Conservation (phyloP, 2,797 vertebrate genomes). For the Myotis vivesi region DNA sequence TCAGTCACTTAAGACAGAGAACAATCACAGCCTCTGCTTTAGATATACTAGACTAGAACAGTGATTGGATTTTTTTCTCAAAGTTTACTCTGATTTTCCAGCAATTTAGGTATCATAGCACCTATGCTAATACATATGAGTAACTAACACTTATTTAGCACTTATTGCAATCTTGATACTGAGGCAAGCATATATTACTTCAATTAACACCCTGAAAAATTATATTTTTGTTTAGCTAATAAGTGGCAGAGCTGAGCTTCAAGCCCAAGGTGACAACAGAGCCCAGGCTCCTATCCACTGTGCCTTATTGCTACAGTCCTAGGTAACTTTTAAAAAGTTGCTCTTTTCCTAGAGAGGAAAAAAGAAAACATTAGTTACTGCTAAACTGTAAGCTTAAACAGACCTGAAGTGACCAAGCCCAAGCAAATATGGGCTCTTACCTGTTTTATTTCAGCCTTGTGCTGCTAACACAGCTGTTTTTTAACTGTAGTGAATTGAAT, state of each 20-base stretch:
- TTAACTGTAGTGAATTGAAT: not conserved
- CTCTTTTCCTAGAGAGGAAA: not conserved
- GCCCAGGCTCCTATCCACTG: not conserved
- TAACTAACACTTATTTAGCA: not conserved
- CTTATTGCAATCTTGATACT: not conserved
- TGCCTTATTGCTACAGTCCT: not conserved
- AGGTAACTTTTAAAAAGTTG: not conserved
- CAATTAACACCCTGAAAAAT: conserved; percentile 29
- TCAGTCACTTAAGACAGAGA: not conserved
- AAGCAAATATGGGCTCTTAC: not conserved
- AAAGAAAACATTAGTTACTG: not conserved
- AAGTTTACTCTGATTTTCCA: conserved; percentile 14
- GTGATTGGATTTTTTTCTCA: not conserved
- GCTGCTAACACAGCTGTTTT: not conserved
- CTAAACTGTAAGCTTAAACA: conserved; percentile 15
- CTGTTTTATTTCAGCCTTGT: not conserved
- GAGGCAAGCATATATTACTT: not conserved
- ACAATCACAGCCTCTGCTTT: not conserved
- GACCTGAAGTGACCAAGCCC: not conserved
- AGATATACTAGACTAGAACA: not conserved
- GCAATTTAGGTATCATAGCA: not conserved
- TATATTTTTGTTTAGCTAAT: not conserved
- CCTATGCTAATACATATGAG: not conserved
- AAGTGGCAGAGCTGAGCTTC: not conserved
- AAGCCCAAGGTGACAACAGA: not conserved